These are phyloP conservation scores for Hymenochirus boettgeri DNA, from an alignment of 2,113 vertebrate genomes.

Conservation along the genomic window DNA sequence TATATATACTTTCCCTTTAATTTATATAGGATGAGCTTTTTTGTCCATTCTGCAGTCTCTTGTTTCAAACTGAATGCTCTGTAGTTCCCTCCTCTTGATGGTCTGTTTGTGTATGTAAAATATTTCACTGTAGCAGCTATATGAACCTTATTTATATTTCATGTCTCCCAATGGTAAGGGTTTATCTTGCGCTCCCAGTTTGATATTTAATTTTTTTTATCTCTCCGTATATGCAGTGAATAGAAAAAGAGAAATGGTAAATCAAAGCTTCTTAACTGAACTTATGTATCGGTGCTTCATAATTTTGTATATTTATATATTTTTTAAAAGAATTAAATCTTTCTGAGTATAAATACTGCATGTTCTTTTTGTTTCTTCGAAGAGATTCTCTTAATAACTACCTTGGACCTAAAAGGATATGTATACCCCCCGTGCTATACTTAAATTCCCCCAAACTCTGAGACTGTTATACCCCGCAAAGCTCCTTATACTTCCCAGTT, in stretches of 20 bases:
- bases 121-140: slow-evolving; percentile 34
- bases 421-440: no score
- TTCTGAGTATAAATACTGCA: neutral
- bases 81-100: slow-evolving; percentile 1
- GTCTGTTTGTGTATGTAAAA: slow-evolving; percentile 21
- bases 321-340: slow-evolving; percentile 1
- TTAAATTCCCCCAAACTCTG: no score
- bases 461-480: no score
- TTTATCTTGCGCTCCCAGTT: neutral
- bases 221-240: no score
- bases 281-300: slow-evolving; percentile 1
- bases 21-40: slow-evolving; percentile 12
- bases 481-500: no score
- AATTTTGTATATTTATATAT: slow-evolving; percentile 3
- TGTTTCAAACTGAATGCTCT: slow-evolving; percentile 14
- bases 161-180: neutral
- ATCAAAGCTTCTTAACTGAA: neutral
- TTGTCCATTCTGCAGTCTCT: neutral
- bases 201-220: neutral
- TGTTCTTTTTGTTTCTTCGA: neutral
- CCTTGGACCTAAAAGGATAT: no score
- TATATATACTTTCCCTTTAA: neutral
- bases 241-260: neutral
- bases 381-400: no score
- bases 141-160: slow-evolving; percentile 38